Percentiles rank a stretch among this genome's conserved stretches.
phyloP scores from a whole-genome alignment of 2,888 invertebrate genomes.

The Lamellibrachia satsuma region DNA sequence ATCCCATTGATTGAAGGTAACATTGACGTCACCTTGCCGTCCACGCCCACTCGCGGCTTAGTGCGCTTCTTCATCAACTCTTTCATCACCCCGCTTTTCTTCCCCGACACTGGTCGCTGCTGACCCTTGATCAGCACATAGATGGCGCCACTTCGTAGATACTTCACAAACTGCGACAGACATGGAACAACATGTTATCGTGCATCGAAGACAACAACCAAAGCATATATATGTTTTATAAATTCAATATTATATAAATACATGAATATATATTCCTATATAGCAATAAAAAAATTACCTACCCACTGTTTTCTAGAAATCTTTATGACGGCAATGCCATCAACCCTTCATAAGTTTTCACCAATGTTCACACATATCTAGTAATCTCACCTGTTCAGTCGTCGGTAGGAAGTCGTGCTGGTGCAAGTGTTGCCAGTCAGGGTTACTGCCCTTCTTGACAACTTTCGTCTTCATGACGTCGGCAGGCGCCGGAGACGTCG shows the following conservation, averaged over 20 bases:
- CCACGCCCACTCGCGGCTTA: slow-evolving; percentile 39
- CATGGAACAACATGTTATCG: not conserved
- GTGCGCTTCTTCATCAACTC: slow-evolving; percentile 46
- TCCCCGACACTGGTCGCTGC: slow-evolving; percentile 62
- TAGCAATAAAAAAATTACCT: too few species aligned
- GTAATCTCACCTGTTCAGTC: slow-evolving; percentile 38
- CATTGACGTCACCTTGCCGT: slow-evolving; percentile 24
- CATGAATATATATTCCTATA: too few species aligned
- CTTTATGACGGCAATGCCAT: too few species aligned
- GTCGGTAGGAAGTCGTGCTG: slow-evolving; percentile 40
- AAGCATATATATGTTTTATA: not conserved
- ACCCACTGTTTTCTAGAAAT: too few species aligned
- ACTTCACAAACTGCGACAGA: slow-evolving; percentile 65
- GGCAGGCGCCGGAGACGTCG: slow-evolving; percentile 31
- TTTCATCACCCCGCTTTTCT: slow-evolving; percentile 49
- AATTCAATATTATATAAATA: not conserved
- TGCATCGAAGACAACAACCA: not conserved
- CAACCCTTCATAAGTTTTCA: too few species aligned
- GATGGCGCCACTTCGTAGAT: slow-evolving; percentile 66
- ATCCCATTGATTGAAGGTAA: not conserved
- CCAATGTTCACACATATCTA: not conserved
- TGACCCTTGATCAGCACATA: slow-evolving; percentile 69
- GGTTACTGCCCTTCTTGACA: slow-evolving; percentile 55
- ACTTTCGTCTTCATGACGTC: slow-evolving; percentile 50
- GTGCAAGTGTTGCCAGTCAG: slow-evolving; percentile 56